phyloP scores from a whole-genome alignment of 2,797 vertebrate species.

The Monodelphis domestica region DNA sequence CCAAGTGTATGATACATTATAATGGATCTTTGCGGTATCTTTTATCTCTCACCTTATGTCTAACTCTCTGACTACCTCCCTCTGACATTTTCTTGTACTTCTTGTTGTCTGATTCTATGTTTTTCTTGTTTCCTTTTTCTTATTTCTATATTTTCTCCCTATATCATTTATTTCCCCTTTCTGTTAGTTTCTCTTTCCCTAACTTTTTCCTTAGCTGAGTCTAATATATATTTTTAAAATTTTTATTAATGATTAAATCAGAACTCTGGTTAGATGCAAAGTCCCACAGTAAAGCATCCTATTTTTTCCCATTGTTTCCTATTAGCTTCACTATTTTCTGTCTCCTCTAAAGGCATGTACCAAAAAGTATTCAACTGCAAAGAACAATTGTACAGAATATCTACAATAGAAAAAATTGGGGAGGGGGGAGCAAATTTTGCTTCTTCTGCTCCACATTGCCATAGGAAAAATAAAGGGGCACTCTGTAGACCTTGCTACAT shows the following conservation, averaged over 20 bases:
- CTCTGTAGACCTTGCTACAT: not conserved
- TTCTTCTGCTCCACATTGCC: not conserved
- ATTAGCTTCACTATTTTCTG: not conserved
- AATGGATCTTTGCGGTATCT: no score
- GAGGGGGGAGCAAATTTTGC: not conserved
- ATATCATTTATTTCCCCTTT: not conserved
- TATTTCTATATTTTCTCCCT: not conserved
- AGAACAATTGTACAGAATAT: not conserved
- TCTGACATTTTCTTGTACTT: not conserved
- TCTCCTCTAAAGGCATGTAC: not conserved
- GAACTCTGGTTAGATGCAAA: not conserved
- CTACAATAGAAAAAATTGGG: not conserved
- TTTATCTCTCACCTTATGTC: not conserved
- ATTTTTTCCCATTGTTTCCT: not conserved
- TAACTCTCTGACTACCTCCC: not conserved
- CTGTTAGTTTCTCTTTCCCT: not conserved
- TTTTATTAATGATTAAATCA: not conserved
- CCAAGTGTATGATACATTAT: no score
- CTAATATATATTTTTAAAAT: no score
- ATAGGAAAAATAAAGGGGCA: not conserved
- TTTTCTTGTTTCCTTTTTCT: not conserved
- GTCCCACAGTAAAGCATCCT: not conserved
- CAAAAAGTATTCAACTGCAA: not conserved
- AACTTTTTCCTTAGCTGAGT: not conserved
- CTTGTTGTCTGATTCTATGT: not conserved